Evolutionary conservation across 2,888 invertebrate genomes (phyloP).

Genomic region (Ctenicera cuprea): DNA sequence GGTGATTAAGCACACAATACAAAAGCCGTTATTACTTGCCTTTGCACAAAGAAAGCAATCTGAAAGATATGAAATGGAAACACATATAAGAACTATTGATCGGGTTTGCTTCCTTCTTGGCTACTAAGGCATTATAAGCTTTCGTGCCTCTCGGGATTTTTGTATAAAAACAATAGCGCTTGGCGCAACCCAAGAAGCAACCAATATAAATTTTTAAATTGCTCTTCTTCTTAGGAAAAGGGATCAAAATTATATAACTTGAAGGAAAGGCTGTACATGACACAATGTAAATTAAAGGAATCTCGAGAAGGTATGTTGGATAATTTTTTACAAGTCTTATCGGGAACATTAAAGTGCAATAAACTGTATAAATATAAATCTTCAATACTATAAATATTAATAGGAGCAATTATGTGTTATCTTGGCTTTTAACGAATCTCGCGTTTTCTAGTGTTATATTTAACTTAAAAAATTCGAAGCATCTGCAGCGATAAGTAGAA

Average conservation of each 20-base stretch:
- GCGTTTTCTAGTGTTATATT: constrained; percentile 12
- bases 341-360: constrained; percentile 8
- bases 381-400: not conserved
- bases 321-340: not conserved
- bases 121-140: constrained; percentile 39
- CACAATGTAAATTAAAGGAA: not conserved
- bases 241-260: too few relatives aligned
- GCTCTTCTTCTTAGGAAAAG: not conserved
- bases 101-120: constrained; percentile 42
- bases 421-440: not conserved
- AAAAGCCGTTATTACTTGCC: constrained; percentile 33
- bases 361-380: constrained; percentile 10
- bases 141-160: constrained; percentile 33
- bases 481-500: constrained; percentile 3
- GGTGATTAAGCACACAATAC: constrained; percentile 43
- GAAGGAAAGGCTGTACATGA: too few relatives aligned
- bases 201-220: constrained; percentile 27
- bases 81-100: constrained; percentile 47
- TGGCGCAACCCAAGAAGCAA: constrained; percentile 13
- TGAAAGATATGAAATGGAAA: constrained; percentile 43
- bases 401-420: constrained; percentile 14
- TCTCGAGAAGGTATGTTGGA: not conserved
- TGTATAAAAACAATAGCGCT: constrained; percentile 31
- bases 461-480: constrained; percentile 10
- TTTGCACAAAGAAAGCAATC: constrained; percentile 44